Evolutionary conservation across 2,113 vertebrate genomes (phyloP).

Genomic region (Psittacus erithacus): DNA sequence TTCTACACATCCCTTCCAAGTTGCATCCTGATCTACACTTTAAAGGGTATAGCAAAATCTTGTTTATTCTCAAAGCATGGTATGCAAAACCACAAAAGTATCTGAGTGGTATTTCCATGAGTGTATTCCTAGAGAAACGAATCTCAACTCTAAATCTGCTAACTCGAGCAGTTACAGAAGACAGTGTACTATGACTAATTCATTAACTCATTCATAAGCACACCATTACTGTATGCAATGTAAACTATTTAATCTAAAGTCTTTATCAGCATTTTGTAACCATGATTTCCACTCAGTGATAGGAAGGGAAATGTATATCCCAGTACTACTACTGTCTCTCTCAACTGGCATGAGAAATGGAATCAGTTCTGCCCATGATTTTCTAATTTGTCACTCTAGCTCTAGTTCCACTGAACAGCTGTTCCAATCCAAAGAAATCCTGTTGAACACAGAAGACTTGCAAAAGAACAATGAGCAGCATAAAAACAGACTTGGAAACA

Average conservation of each 20-base stretch:
- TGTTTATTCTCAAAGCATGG: neutral
- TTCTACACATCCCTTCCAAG: neutral
- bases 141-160: neutral
- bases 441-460: neutral
- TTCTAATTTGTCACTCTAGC: slow-evolving; percentile 42
- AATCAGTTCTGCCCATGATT: slow-evolving; percentile 24
- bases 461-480: neutral
- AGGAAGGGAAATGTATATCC: neutral
- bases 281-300: neutral
- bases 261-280: neutral
- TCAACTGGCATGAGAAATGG: slow-evolving; percentile 15
- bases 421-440: slow-evolving; percentile 6
- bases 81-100: neutral
- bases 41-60: neutral
- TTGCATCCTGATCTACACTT: neutral
- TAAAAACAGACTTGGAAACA: neutral
- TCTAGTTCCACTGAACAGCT: slow-evolving; percentile 34
- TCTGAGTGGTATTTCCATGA: neutral
- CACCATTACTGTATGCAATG: neutral
- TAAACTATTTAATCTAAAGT: neutral
- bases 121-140: neutral
- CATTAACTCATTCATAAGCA: neutral
- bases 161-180: neutral
- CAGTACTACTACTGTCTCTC: neutral
- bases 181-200: neutral